Base-by-base conservation (phyloP, 1,140 invertebrate species). In the Drosophila navojoa region DNA sequence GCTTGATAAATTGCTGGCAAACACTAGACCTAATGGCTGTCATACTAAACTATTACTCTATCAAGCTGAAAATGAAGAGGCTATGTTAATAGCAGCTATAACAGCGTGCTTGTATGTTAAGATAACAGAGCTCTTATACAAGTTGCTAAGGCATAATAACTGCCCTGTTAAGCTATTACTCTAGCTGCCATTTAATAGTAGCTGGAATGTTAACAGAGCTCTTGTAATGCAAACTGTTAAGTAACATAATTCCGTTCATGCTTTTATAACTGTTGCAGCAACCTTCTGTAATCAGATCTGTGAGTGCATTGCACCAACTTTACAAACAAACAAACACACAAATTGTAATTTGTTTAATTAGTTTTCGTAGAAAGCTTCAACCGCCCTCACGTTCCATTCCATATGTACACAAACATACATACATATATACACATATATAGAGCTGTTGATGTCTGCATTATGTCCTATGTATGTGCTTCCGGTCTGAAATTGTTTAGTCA, bases 301-400 rank as follows among this genome's bases (percentile, higher is more conserved):
- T 53, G 32, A 60, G 69, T 78, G 62, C 74, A 67, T 68, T 80
- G 73, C 71, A 78, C 75, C 45, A 76, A 75, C 67, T 71, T 57
- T 32, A 42, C 45, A 42, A 58, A 52, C 25, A 61, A 38, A 62
- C 45, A 32, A 32, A 50, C 38, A 49, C 7, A 61, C 42, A 59
- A 69, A 87, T 78, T 87, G 75, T 58, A 78, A 86, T 86, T 86
- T 81, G 74, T 82, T 87, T 87, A 81, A 86, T 86, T 86, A 86
- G 81, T 81, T 86, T 87, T 87, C 45, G 52, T 57, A 40, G 68
- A 68, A 86, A 87, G 75, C 75, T 81, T 63, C 25, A 15, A 16
- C n/a, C 32, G 25, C 25, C n/a, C 42, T 35, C 42, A 15, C n/a
- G 10, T 38, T 54, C 15, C 32, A 45, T 38, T 54, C 15, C 32